phyloP scores from a whole-genome alignment of 2,888 invertebrate genomes.

The Proisotoma minuta region DNA sequence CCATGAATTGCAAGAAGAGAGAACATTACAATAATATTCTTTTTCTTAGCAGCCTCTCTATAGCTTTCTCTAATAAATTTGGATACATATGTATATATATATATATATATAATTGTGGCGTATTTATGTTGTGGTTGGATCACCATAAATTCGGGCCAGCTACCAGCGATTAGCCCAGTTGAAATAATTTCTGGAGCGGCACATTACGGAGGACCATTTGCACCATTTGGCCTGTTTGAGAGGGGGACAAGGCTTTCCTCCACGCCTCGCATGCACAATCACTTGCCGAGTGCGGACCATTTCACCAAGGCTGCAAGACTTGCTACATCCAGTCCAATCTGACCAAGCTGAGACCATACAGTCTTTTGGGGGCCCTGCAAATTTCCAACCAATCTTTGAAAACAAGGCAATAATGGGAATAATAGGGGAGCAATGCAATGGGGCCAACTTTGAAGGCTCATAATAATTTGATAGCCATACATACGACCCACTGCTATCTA shows the following conservation, averaged over 20 bases:
- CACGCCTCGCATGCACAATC: conserved; percentile 69
- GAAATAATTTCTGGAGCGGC: conserved; percentile 60
- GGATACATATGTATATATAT: too few species aligned
- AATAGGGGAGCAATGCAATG: not conserved
- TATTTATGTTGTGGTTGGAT: too few species aligned
- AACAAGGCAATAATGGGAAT: not conserved
- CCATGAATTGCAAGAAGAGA: too few species aligned
- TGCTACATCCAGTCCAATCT: conserved; percentile 74
- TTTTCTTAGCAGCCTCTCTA: too few species aligned
- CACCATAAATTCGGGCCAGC: not conserved
- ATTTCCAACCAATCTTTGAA: not conserved
- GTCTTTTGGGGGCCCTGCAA: conserved; percentile 63
- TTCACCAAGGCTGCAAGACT: conserved; percentile 84
- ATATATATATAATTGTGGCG: too few species aligned
- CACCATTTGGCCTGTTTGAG: conserved; percentile 72
- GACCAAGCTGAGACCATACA: conserved; percentile 83
- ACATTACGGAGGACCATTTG: conserved; percentile 68
- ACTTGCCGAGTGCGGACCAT: conserved; percentile 74
- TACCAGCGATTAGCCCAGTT: conserved; percentile 54
- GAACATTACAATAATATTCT: too few species aligned
- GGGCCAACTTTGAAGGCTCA: too few species aligned
- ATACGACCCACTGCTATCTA: too few species aligned
- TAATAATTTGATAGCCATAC: too few species aligned
- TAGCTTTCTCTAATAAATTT: too few species aligned
- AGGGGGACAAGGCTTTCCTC: conserved; percentile 77